Evolutionary conservation across 1,140 invertebrate genomes (phyloP).

Genomic region (Macrotrachela quadricornifera): DNA sequence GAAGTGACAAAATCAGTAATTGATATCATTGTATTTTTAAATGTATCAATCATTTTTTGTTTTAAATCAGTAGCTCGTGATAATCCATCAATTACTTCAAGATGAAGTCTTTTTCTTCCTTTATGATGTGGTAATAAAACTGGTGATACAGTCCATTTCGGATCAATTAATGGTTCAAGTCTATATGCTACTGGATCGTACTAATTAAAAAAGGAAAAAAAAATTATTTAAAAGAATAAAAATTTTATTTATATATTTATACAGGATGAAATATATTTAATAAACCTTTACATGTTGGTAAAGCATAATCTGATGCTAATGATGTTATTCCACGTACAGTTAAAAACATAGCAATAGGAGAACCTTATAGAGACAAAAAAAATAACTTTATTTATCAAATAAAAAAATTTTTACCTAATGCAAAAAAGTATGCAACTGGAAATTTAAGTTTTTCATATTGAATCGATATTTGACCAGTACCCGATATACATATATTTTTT

Average conservation of each 20-base stretch:
- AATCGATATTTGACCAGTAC: conserved; percentile 51
- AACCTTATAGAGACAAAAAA: conserved; percentile 37
- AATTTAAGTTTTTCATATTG: conserved; percentile 43
- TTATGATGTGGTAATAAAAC: conserved; percentile 85
- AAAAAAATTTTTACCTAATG: conserved; percentile 41
- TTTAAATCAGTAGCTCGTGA: conserved; percentile 69
- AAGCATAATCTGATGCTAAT: conserved; percentile 46
- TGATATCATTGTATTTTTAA: conserved; percentile 63
- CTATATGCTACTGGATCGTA: conserved; percentile 83
- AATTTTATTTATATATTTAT: conserved; percentile 11
- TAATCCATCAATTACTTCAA: conserved; percentile 85
- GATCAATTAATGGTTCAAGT: conserved; percentile 68
- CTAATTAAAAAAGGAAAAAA: conserved; percentile 10
- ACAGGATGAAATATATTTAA: conserved; percentile 88
- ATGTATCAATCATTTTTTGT: conserved; percentile 60
- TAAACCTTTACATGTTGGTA: conserved; percentile 71
- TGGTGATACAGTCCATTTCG: conserved; percentile 47
- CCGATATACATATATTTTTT: conserved; percentile 28
- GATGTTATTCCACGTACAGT: conserved; percentile 71
- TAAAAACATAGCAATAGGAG: conserved; percentile 78
- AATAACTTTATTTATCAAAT: no score
- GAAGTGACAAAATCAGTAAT: conserved; percentile 46
- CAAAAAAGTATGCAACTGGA: conserved; percentile 60
- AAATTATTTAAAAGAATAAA: not conserved
- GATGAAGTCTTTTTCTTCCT: conserved; percentile 79